Base-by-base conservation (phyloP, 2,888 invertebrate species). In the Limnephilus lunatus region DNA sequence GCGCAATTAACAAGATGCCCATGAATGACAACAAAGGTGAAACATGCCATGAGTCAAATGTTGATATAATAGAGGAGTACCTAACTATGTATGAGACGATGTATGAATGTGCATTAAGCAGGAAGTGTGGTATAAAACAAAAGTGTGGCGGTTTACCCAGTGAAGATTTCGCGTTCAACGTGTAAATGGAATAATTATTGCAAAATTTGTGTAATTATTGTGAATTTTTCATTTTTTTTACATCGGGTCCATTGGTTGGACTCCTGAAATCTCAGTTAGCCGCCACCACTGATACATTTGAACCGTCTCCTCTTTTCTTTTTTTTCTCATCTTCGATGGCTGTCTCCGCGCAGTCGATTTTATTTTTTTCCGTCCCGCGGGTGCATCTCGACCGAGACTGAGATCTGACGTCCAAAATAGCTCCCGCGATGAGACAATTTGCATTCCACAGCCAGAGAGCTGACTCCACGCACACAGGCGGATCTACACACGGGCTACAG, bases 351-450 rank as follows among this genome's bases (percentile, higher is more conserved):
- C 92, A 89, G 86, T 81, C n/a, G 53, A 82, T 93, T 92, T 93
- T 92, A 86, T 92, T 91, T 85, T 88, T 91, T 68, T 83, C 91
- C 90, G 86, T 81, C 89, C 81, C 89, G 83, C 91, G 93, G 88
- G 92, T 92, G 93, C 93, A 93, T 93, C 91, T 92, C 92, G 92
- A 89, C 89, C 90, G 91, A 85, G 92, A 92, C 91, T 92, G 91
- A 92, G 90, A 92, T 93, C 92, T 87, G 90, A 89, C 89, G 93
- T 93, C 93, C 91, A 92, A 93, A 93, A 93, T 93, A 93, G 91
- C 93, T 93, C 92, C 86, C 91, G 90, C 91, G 93, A 93, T 93
- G 93, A 93, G 93, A 93, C 93, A 93, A 93, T 93, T 93, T 93
- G 93, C 93, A 93, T 93, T 93, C 93, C 93, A 85, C 90, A 82